Evolutionary conservation across 2,888 invertebrate genomes (phyloP), one percentile per base, ranked within the genome.

Genomic region (Mimas tiliae): DNA sequence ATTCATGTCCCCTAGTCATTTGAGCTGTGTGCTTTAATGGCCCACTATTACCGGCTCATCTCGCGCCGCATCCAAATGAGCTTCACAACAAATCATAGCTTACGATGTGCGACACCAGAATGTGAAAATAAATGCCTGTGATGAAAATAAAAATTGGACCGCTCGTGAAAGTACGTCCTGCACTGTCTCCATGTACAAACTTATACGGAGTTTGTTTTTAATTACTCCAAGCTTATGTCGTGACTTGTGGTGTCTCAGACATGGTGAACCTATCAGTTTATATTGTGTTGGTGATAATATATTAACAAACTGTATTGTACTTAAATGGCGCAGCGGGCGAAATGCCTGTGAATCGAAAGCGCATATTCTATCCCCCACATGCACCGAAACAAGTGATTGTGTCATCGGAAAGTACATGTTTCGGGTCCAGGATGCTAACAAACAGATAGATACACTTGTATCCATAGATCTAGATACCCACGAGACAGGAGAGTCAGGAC

Each of bases 41-140:
- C 70, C 68, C 74, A 71, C 78, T 75, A 84, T 84, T 84, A 84
- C 70, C 67, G 77, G 71, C 75, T 75, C 74, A 72, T 75, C 80
- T 80, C 75, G 75, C 78, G 75, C 77, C 69, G 83, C 83, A 85
- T 85, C 77, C 75, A 81, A 84, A 85, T 84, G 79, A 83, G 78
- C 72, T 73, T 74, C 69, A 58, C 58, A 58, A 79, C 76, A 81
- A 80, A 80, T 72, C 75, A 70, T 65, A 63, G 67, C 63, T 47
- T 38, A 45, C 34, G 62, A 27, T 8, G 11, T 12, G 9, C 21
- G 47, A 47, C 45, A 63, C n/a, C 62, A 27, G 67, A 69, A 76
- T 71, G 70, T 66, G 62, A 67, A 67, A 68, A 69, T 51, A 68
- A 69, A 63, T 68, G 63, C 62, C 64, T 63, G 62, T 47, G 52